Evolutionary conservation across 2,797 vertebrate genomes (phyloP).

Genomic region (Eremophila alpestris): DNA sequence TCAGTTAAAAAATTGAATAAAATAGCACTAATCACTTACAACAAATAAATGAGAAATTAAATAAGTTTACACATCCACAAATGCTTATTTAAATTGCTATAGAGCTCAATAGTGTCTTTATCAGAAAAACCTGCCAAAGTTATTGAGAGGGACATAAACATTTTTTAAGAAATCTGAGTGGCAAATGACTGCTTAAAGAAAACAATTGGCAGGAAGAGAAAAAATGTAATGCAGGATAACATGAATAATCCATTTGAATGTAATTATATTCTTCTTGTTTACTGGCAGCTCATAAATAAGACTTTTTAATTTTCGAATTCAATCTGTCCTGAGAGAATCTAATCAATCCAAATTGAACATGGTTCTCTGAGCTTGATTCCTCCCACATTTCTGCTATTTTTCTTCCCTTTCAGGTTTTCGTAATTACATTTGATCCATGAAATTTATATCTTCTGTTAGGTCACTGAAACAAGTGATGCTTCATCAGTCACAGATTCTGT

Average conservation of each 20-base stretch:
- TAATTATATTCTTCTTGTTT: not conserved
- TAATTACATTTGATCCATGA: not conserved
- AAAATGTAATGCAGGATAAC: not conserved
- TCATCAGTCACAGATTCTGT: not conserved
- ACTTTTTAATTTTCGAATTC: not conserved
- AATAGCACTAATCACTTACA: not conserved
- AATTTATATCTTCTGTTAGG: not conserved
- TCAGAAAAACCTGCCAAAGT: not conserved
- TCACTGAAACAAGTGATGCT: not conserved
- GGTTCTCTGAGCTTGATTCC: not conserved
- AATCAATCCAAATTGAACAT: not conserved
- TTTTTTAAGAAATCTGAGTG: not conserved
- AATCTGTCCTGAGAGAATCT: not conserved
- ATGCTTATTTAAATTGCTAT: not conserved
- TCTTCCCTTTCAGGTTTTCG: not conserved
- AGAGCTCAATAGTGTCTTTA: not conserved
- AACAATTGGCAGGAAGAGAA: not conserved
- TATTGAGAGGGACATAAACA: not conserved
- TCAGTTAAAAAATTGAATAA: not conserved
- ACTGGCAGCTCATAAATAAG: not conserved
- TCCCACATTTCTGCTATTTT: not conserved
- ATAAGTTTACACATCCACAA: not conserved
- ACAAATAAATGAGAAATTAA: not conserved
- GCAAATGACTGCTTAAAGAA: not conserved
- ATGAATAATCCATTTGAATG: not conserved